Percentiles rank a stretch among this genome's conserved stretches.
phyloP scores from a whole-genome alignment of 2,113 vertebrate species.

The Rhabdornis inornatus region DNA sequence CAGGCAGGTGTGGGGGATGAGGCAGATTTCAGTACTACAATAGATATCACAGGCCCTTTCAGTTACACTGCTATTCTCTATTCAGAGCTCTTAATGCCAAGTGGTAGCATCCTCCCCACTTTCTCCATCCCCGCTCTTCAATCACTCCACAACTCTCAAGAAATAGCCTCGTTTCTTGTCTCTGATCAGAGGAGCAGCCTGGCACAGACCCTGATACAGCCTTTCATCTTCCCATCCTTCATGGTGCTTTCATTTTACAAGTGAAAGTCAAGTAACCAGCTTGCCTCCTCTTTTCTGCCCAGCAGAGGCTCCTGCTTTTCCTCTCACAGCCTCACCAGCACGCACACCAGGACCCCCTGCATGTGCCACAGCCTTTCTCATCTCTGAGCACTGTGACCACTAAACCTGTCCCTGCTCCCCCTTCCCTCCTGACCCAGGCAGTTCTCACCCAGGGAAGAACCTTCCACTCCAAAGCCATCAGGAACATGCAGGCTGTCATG shows the following conservation, averaged over 20 bases:
- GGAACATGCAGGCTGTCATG: fast-evolving
- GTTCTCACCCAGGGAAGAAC: neutral
- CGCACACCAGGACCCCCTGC: neutral
- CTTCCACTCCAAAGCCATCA: neutral
- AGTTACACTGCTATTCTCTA: neutral
- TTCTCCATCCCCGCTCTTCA: neutral
- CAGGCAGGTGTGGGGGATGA: neutral
- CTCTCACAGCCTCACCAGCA: neutral
- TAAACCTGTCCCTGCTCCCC: neutral
- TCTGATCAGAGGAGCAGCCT: constrained; percentile 18
- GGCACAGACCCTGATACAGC: neutral
- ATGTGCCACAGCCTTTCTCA: neutral
- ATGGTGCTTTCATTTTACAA: neutral
- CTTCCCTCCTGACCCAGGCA: neutral
- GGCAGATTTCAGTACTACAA: constrained; percentile 2
- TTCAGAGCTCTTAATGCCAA: constrained; percentile 28
- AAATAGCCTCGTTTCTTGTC: constrained; percentile 6
- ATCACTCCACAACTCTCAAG: neutral
- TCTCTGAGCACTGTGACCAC: fast-evolving
- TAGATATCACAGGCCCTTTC: constrained; percentile 5
- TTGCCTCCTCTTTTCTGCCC: neutral
- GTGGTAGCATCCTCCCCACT: constrained; percentile 6
- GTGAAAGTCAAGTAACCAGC: constrained; percentile 13
- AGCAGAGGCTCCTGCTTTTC: neutral
- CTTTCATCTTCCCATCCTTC: constrained; percentile 32